These are phyloP conservation scores for Cantharis rustica DNA, from an alignment of 2,888 invertebrate genomes.

Conservation along the genomic window DNA sequence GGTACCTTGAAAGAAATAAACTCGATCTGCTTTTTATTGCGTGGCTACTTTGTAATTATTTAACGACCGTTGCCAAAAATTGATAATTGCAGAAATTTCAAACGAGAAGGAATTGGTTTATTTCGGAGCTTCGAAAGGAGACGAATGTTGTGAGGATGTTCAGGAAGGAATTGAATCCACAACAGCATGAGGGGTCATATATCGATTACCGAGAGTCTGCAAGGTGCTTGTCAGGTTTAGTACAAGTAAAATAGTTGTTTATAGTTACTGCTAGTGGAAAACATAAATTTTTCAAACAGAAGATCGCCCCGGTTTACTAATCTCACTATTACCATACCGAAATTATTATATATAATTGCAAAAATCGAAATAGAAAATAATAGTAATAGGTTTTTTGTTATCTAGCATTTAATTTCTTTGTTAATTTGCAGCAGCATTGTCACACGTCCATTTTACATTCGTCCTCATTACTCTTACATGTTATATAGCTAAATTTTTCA, in stretches of 20 bases:
- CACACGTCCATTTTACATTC: neutral
- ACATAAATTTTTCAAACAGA: neutral
- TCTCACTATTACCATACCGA: neutral
- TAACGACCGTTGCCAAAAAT: neutral
- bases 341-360: neutral
- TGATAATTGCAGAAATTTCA: neutral
- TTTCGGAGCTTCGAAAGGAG: neutral
- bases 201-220: constrained; percentile 55
- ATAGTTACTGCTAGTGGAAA: neutral
- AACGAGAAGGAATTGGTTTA: neutral
- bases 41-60: neutral
- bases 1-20: neutral
- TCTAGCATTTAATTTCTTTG: neutral
- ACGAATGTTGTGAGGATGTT: constrained; percentile 39
- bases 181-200: constrained; percentile 41
- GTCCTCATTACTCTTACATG: neutral
- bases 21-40: neutral
- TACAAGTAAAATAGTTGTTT: constrained; percentile 42
- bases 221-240: constrained; percentile 57
- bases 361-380: neutral
- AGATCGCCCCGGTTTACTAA: neutral
- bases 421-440: neutral
- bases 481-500: neutral
- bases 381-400: neutral
- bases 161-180: constrained; percentile 43